Evolutionary conservation across 2,113 vertebrate species (phyloP).

Genomic region (Isurus oxyrinchus): DNA sequence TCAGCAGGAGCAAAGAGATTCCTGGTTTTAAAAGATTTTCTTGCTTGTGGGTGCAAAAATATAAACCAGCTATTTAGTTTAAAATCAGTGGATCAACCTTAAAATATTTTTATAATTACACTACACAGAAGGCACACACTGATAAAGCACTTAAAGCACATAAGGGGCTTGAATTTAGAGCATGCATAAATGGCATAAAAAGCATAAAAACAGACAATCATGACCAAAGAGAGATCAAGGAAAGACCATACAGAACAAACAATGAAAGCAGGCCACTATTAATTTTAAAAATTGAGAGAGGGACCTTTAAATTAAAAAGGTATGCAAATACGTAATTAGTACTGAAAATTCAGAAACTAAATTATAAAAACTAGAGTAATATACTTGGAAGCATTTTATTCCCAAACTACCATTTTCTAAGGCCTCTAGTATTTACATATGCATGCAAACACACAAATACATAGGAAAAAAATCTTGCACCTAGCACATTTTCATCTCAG

Average conservation of each 20-base stretch:
- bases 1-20: constrained; percentile 51
- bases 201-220: constrained; percentile 21
- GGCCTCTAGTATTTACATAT: not conserved
- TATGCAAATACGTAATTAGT: not conserved
- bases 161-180: not conserved
- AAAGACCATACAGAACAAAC: not conserved
- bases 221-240: not conserved
- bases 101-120: not conserved
- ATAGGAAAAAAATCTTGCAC: not conserved
- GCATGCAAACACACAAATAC: not conserved
- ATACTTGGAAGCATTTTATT: not conserved
- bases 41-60: constrained; percentile 13
- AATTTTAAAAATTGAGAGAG: not conserved
- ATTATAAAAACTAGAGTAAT: not conserved
- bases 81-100: constrained; percentile 14
- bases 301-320: not conserved
- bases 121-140: not conserved
- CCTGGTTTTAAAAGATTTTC: constrained; percentile 38
- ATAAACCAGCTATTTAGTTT: constrained; percentile 16
- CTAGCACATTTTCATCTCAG: not conserved
- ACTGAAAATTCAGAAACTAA: not conserved
- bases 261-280: not conserved
- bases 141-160: not conserved
- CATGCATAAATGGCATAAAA: constrained; percentile 35
- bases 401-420: constrained; percentile 7